phyloP scores from a whole-genome alignment of 37 sponge, comb jelly and placozoan species.

The Chondrosia reniformis region DNA sequence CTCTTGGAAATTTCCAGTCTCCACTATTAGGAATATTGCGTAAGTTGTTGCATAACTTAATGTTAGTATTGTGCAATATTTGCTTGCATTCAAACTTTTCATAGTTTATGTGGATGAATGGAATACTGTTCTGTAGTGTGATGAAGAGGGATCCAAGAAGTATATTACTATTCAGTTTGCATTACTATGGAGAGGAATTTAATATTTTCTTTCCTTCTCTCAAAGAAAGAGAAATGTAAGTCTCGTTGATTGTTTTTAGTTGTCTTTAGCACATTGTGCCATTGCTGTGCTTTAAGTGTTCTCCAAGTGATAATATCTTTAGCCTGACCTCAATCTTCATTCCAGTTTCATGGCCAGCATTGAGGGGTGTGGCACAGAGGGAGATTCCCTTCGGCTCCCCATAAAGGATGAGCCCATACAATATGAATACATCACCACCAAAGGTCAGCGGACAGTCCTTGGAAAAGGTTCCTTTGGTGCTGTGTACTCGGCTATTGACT shows the following conservation, averaged over 20 bases:
- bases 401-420: slow-evolving; percentile 15
- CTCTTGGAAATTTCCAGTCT: slow-evolving; percentile 11
- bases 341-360: slow-evolving; percentile 26
- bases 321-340: too few species aligned
- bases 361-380: background rate
- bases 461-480: slow-evolving; percentile 80
- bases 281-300: too few species aligned
- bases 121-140: slow-evolving; percentile 33
- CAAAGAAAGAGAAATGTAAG: slow-evolving; percentile 46
- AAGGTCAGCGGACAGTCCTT: slow-evolving; percentile 33
- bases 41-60: slow-evolving; percentile 11
- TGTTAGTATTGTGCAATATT: background rate
- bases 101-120: background rate
- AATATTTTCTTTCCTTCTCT: slow-evolving; percentile 75
- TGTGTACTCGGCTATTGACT: slow-evolving; percentile 79
- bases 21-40: slow-evolving; percentile 12
- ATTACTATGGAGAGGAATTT: slow-evolving; percentile 63
- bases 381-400: background rate
- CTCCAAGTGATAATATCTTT: too few species aligned
- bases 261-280: background rate
- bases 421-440: slow-evolving; percentile 57
- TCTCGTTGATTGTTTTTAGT: slow-evolving; percentile 3
- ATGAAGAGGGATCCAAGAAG: slow-evolving; percentile 74
- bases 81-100: background rate
- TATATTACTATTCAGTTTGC: slow-evolving; percentile 48